Conservation (phyloP, 2,888 invertebrate species). For the Calliopum simillimum region DNA sequence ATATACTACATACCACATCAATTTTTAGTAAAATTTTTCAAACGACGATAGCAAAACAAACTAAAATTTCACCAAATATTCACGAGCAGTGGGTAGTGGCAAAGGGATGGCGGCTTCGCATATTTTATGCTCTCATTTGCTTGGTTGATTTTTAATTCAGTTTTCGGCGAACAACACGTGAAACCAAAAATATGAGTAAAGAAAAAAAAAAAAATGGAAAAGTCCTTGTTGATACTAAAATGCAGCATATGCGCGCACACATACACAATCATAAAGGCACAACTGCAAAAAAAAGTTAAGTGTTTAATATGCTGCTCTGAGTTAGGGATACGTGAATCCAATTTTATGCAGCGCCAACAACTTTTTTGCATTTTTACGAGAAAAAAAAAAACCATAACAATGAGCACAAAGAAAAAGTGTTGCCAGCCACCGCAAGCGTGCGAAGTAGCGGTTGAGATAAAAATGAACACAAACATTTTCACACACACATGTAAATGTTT, state of each 20-base stretch:
- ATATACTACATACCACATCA: too few relatives aligned
- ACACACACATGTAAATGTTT: neutral
- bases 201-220: slow-evolving; percentile 7
- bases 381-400: neutral
- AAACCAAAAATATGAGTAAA: slow-evolving; percentile 4
- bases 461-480: neutral
- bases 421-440: neutral
- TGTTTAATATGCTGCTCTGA: slow-evolving; percentile 22
- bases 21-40: too few relatives aligned
- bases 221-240: slow-evolving; percentile 1
- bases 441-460: slow-evolving; percentile 8
- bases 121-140: slow-evolving; percentile 28
- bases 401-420: neutral
- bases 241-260: slow-evolving; percentile 2
- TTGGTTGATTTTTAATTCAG: slow-evolving; percentile 31
- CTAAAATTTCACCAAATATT: too few relatives aligned
- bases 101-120: slow-evolving; percentile 20
- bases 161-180: slow-evolving; percentile 3
- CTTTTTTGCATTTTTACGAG: neutral
- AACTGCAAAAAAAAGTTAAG: slow-evolving; percentile 21
- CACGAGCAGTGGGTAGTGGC: too few relatives aligned
- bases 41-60: too few relatives aligned
- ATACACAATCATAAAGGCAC: neutral
- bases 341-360: slow-evolving; percentile 9
- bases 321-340: slow-evolving; percentile 19